These are phyloP conservation scores for Phocoena sinus DNA, from an alignment of 2,113 vertebrate genomes.

Conservation along the genomic window DNA sequence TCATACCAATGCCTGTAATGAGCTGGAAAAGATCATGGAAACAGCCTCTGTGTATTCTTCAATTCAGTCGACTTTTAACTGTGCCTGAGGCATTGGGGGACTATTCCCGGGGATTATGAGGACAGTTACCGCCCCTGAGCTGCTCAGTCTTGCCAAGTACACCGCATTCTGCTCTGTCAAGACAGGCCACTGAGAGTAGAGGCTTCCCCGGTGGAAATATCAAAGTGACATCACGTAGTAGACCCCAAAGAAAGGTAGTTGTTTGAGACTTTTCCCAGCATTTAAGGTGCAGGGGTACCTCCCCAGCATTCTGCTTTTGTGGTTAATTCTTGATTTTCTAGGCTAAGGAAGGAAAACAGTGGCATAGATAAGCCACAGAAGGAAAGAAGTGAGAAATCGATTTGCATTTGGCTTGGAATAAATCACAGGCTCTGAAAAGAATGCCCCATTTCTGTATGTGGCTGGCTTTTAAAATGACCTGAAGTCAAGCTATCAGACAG, in stretches of 20 bases:
- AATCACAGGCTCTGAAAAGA: background rate
- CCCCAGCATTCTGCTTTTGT: background rate
- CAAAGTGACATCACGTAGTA: background rate
- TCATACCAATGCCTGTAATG: background rate
- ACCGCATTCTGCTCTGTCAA: background rate
- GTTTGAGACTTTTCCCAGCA: background rate
- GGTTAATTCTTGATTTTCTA: background rate
- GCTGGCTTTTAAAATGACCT: background rate
- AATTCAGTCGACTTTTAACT: background rate
- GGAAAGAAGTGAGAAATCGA: background rate
- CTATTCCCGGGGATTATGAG: background rate
- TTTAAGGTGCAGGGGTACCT: background rate
- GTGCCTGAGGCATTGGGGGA: background rate
- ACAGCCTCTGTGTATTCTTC: background rate
- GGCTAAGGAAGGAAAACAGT: background rate
- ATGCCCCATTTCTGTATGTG: background rate
- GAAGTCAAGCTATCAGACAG: background rate
- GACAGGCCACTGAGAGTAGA: slow-evolving; percentile 38
- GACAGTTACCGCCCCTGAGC: background rate
- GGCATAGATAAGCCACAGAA: background rate
- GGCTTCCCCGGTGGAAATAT: background rate
- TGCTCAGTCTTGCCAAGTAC: background rate
- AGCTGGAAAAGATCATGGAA: background rate
- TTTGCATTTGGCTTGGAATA: background rate
- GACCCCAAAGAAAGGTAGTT: background rate